Base-by-base conservation (phyloP, 2,797 vertebrate species). In the Falco biarmicus region DNA sequence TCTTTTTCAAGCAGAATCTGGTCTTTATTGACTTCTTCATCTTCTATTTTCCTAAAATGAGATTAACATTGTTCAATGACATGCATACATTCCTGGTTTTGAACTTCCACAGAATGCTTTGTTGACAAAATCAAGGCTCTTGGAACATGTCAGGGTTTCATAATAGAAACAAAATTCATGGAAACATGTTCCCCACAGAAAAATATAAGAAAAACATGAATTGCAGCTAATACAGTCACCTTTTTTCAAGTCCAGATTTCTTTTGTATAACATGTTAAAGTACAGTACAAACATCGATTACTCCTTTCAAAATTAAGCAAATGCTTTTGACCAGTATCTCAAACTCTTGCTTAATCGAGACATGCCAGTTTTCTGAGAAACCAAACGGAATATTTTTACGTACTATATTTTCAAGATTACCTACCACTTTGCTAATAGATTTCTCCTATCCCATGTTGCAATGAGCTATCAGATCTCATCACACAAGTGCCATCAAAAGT, bases 1-100 rank as follows among this genome's bases (percentile, higher is more conserved):
- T 99, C 99, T 98, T 99, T 99, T 98, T 99, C 99, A 97, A 98
- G 98, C 57, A 99, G 98, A 97, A 99, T 99, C 90, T 99, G 99
- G 89, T 99, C 99, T 98, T 99, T 99, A 97, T 99, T 99, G 97
- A 98, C 98, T 97, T 99, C 99, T 98, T 99, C 99, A 2, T 98
- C 99, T 96, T 99, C 99, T 43, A 99, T 98, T 95, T 99, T 99
- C 95, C 99, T 99, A 97, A 90, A 47, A 94, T 14, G 89, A 94
- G n/a, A 89, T 15, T 34, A 89, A 94, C 48, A 90, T 9, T 69
- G 71, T 12, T 71, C n/a, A 86, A 8, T 5, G 45, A 73, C 8
- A 6, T 28, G 45, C 13, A 28, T 7, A 43, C 14, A 54, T 19
- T 34, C 31, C 10, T 0, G 20, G 51, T 59, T 47, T 74, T 71